Conservation (phyloP, 2,888 invertebrate species). For the Tipula lateralis region DNA sequence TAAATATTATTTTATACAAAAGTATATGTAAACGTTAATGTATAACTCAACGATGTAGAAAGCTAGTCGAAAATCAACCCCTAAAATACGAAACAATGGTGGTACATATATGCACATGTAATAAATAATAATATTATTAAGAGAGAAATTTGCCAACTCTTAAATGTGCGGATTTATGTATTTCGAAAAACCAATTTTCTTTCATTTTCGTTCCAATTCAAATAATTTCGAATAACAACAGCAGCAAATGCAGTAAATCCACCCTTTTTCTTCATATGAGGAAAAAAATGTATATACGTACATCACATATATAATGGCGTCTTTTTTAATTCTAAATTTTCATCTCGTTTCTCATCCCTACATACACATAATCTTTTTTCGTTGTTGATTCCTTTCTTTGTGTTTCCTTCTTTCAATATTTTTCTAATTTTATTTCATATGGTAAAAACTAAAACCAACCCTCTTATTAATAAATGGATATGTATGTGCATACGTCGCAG, state of each 20-base stretch:
- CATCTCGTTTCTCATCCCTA: not conserved
- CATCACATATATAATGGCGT: constrained; percentile 27
- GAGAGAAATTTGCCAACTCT: not conserved
- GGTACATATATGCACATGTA: not conserved
- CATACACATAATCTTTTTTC: not conserved
- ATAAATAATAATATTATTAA: not conserved
- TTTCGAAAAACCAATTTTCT: constrained; percentile 26
- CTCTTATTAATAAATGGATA: not conserved
- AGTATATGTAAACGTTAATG: not conserved
- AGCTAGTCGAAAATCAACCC: constrained; percentile 12
- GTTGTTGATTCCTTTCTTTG: not conserved
- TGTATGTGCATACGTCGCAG: not conserved
- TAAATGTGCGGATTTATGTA: constrained; percentile 27
- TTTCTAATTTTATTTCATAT: not conserved
- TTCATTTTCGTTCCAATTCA: constrained; percentile 26
- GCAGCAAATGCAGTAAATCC: not conserved
- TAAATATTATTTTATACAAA: not conserved
- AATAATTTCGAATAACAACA: not conserved
- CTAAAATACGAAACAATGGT: not conserved
- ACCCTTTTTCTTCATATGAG: not conserved
- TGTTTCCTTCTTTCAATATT: not conserved
- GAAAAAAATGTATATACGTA: not conserved
- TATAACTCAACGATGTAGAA: not conserved
- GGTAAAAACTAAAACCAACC: not conserved
- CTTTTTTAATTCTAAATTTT: constrained; percentile 20